Evolutionary conservation across 1,140 invertebrate species (phyloP).

Genomic region (Melanaphis sacchari): DNA sequence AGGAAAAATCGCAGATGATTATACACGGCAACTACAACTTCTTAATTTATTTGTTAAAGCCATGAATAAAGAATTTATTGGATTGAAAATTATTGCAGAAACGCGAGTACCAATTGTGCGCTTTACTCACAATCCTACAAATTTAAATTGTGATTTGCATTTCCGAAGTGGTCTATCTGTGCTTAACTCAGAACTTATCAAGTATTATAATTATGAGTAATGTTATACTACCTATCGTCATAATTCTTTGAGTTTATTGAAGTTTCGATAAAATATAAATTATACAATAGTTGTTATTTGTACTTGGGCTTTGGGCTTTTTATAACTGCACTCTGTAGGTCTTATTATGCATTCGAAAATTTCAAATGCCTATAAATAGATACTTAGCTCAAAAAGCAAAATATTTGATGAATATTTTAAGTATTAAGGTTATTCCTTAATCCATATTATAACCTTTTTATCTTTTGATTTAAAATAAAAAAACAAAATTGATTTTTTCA

Average conservation of each 20-base stretch:
- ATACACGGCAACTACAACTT: background rate
- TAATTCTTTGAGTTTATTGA: background rate
- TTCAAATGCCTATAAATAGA: no score
- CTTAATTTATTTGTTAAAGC: background rate
- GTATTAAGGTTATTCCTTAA: no score
- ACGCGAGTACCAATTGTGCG: constrained; percentile 69
- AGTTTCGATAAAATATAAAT: background rate
- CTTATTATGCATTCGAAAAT: no score
- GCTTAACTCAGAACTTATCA: constrained; percentile 67
- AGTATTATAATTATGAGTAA: constrained; percentile 61
- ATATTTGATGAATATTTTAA: no score
- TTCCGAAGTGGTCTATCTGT: constrained; percentile 68
- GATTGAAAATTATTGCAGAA: constrained; percentile 63
- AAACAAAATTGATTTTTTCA: no score
- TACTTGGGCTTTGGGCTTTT: background rate
- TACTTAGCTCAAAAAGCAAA: no score
- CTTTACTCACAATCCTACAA: constrained; percentile 64
- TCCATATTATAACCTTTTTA: no score
- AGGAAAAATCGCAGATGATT: constrained; percentile 19
- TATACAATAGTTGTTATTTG: background rate
- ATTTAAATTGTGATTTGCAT: constrained; percentile 68
- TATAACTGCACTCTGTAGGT: no score
- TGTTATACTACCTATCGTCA: background rate
- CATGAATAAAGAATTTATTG: constrained; percentile 59
- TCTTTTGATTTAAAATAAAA: no score